A percentile compares a stretch with the other conserved stretches of the same genome.
Conservation (phyloP, 2,888 invertebrate species). For the Laspeyria flexula region DNA sequence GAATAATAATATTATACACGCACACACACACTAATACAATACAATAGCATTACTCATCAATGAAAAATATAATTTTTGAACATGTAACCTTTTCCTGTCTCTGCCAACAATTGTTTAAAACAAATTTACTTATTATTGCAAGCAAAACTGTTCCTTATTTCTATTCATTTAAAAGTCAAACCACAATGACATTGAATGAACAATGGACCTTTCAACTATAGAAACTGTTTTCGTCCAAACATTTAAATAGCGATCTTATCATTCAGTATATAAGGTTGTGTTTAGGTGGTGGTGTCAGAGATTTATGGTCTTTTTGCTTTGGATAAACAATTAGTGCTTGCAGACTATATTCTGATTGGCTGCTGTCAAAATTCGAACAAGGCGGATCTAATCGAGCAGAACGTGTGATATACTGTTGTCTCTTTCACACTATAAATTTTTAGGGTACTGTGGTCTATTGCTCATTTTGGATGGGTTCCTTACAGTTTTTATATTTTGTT, state of each 20-base stretch:
- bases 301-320: constrained; percentile 23
- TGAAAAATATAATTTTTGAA: constrained; percentile 25
- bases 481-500: constrained; percentile 7
- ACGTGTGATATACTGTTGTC: constrained; percentile 60
- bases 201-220: constrained; percentile 18
- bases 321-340: constrained; percentile 44
- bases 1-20: too few species aligned
- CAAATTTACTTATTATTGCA: constrained; percentile 1
- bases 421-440: constrained; percentile 52
- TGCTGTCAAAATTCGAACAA: constrained; percentile 77
- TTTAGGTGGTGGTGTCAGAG: background rate
- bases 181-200: background rate
- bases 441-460: constrained; percentile 33
- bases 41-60: constrained; percentile 1
- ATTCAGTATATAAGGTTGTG: accelerated
- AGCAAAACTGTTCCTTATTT: background rate
- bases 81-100: constrained; percentile 29
- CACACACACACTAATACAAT: background rate
- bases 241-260: background rate
- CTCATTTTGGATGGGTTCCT: constrained; percentile 18
- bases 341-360: constrained; percentile 63
- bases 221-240: background rate
- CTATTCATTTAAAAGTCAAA: background rate
- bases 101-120: constrained; percentile 14
- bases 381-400: constrained; percentile 73